Evolutionary conservation across 2,888 invertebrate genomes (phyloP).

Genomic region (Xestia sexstrigata): DNA sequence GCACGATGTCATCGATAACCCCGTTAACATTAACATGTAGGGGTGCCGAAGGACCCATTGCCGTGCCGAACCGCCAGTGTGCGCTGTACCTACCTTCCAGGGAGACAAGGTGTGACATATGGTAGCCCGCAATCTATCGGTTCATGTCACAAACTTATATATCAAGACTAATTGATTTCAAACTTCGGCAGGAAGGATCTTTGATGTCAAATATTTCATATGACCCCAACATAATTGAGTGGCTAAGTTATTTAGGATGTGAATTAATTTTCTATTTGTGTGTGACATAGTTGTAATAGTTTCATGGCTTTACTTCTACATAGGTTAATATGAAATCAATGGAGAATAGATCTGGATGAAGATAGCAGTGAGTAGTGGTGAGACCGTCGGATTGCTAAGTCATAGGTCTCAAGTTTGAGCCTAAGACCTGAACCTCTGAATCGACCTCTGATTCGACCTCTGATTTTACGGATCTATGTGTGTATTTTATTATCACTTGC

Average conservation of each 20-base stretch:
- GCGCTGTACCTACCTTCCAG: neutral
- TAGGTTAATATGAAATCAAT: neutral
- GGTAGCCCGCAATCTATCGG: constrained; percentile 13
- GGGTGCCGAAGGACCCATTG: neutral
- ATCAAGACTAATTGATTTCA: constrained; percentile 31
- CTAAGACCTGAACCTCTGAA: too few species aligned
- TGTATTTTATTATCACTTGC: too few species aligned
- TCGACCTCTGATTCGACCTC: too few species aligned
- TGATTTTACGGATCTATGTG: too few species aligned
- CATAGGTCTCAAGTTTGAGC: too few species aligned
- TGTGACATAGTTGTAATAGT: neutral
- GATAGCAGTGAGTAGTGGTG: too few species aligned
- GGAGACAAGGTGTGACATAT: neutral
- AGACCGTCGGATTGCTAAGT: too few species aligned
- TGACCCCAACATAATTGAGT: constrained; percentile 17
- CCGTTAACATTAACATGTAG: too few species aligned
- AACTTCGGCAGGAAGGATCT: constrained; percentile 35
- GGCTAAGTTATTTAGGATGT: neutral
- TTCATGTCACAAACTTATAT: constrained; percentile 28
- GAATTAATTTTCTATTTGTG: constrained; percentile 18
- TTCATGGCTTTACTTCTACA: neutral
- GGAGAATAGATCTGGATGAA: neutral
- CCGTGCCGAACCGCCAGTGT: neutral
- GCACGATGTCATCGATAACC: neutral
- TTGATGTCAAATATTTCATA: constrained; percentile 40